phyloP scores from a whole-genome alignment of 1,140 invertebrate genomes.

The Ostrea denselamellosa region DNA sequence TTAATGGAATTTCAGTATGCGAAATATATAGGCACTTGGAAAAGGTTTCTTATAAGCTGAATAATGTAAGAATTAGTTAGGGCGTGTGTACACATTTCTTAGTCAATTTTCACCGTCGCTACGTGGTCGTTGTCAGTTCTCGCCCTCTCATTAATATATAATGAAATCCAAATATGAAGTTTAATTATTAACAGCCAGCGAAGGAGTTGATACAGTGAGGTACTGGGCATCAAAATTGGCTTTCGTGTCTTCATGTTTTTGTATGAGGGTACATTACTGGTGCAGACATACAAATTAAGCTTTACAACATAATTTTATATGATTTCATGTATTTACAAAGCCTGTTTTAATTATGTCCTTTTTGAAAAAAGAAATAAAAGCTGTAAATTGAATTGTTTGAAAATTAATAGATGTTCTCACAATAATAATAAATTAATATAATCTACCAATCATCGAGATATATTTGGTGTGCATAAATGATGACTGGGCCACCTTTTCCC shows the following conservation, averaged over 20 bases:
- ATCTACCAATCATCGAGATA: too few relatives aligned
- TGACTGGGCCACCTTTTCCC: too few relatives aligned
- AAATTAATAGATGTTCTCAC: too few relatives aligned
- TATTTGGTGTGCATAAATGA: too few relatives aligned
- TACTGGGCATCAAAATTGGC: neutral
- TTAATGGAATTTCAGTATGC: neutral
- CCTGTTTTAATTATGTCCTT: too few relatives aligned
- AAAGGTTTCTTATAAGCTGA: neutral
- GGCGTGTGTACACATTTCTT: neutral
- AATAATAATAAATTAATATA: too few relatives aligned
- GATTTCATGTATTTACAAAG: too few relatives aligned
- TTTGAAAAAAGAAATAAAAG: too few relatives aligned
- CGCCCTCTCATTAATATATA: constrained; percentile 10
- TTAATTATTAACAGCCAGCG: neutral
- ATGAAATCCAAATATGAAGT: neutral
- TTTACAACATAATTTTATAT: neutral
- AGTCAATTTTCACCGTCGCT: neutral
- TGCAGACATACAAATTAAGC: neutral
- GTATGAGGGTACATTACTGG: neutral
- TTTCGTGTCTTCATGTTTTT: neutral
- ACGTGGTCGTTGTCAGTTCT: neutral
- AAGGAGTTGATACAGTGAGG: neutral
- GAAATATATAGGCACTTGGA: neutral
- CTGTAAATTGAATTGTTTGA: too few relatives aligned
- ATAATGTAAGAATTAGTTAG: neutral